phyloP scores from a whole-genome alignment of 2,113 vertebrate genomes.

The Jaculus jaculus region DNA sequence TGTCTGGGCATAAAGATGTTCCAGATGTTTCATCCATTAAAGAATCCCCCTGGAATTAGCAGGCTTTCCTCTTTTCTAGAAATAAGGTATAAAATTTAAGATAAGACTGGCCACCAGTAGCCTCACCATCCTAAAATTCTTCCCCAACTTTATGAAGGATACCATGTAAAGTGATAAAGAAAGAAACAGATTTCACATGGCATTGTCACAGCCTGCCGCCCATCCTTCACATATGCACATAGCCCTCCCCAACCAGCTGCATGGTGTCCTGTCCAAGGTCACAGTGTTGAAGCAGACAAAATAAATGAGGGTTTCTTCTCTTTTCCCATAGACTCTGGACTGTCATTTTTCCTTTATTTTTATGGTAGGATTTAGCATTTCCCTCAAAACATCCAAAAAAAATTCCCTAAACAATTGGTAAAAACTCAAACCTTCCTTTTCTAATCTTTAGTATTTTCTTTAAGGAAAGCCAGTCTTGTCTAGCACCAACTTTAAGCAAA shows the following conservation, averaged over 20 bases:
- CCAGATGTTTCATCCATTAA: background rate
- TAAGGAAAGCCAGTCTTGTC: conserved; percentile 76
- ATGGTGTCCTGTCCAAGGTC: background rate
- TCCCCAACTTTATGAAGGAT: background rate
- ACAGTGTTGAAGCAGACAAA: background rate
- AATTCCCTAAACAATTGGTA: background rate
- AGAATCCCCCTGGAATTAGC: background rate
- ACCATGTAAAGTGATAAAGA: background rate
- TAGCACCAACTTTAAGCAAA: conserved; percentile 75
- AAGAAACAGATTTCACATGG: background rate
- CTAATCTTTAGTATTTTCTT: conserved; percentile 65
- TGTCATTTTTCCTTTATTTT: conserved; percentile 38
- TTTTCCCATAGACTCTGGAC: background rate
- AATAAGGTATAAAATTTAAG: conserved; percentile 5
- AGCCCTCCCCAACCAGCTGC: background rate
- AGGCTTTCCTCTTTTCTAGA: background rate
- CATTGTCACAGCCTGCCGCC: background rate
- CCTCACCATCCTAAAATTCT: background rate
- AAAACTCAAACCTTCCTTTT: background rate
- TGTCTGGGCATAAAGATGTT: background rate
- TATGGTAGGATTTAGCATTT: conserved; percentile 52
- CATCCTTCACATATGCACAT: background rate
- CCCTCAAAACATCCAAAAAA: conserved; percentile 19
- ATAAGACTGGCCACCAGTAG: background rate
- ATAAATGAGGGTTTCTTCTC: background rate